These are phyloP conservation scores for Acutogordius australiensis DNA, from an alignment of 2,888 invertebrate genomes.

Conservation along the genomic window DNA sequence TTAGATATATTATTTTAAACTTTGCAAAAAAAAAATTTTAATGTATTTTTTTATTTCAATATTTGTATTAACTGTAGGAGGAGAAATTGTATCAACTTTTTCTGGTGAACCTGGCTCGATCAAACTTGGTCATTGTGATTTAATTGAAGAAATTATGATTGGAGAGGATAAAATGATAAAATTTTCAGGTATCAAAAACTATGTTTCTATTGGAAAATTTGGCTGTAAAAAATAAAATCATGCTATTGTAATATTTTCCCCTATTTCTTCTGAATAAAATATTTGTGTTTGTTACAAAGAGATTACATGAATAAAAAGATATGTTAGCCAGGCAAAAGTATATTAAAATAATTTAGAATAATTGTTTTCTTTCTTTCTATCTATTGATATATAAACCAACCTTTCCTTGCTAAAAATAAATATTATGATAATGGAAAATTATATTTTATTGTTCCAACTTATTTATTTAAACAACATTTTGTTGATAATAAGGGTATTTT, in stretches of 20 bases:
- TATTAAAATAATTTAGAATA: background rate
- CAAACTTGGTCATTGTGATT: constrained; percentile 63
- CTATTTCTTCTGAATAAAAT: no score
- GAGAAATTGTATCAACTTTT: constrained; percentile 92
- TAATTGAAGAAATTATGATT: constrained; percentile 91
- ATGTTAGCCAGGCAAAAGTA: constrained; percentile 5
- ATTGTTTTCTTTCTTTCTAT: background rate
- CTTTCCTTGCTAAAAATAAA: no score
- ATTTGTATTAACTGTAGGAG: constrained; percentile 25
- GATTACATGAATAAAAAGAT: background rate
- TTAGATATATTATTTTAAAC: constrained; percentile 12
- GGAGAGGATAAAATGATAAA: constrained; percentile 78
- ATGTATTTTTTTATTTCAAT: no score
- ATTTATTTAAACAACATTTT: no score
- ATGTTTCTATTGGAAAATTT: background rate
- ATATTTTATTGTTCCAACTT: no score
- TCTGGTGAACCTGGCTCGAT: constrained; percentile 55
- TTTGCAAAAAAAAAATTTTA: no score
- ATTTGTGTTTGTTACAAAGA: no score
- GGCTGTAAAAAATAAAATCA: no score
- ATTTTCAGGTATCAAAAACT: constrained; percentile 39
- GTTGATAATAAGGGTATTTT: no score
- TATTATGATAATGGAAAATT: no score
- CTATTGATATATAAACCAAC: no score
- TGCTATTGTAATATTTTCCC: no score